Conservation (phyloP, 2,797 vertebrate genomes). For the Alosa sapidissima region DNA sequence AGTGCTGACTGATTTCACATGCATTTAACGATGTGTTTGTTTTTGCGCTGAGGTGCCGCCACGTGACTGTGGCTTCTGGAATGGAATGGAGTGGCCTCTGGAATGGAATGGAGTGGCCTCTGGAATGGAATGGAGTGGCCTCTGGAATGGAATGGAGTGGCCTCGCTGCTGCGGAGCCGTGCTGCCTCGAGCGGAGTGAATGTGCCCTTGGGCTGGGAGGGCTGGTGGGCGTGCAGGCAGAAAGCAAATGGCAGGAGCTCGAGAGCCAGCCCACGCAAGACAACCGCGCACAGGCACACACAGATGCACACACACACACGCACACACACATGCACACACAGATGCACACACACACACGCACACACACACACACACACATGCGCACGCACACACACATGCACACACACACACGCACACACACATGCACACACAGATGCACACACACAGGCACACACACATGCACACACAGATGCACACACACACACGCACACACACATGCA, state of each 20-base stretch:
- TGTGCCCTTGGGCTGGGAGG: slow-evolving; percentile 36
- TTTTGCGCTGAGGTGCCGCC: neutral
- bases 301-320: slow-evolving; percentile 57
- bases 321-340: slow-evolving; percentile 47
- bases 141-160: neutral
- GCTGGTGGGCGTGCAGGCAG: slow-evolving; percentile 54
- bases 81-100: neutral
- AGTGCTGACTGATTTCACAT: neutral
- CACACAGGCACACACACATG: too few species aligned
- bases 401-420: too few species aligned
- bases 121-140: neutral
- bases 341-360: too few species aligned
- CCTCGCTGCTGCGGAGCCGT: neutral
- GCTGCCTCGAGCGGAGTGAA: neutral
- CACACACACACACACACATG: too few species aligned
- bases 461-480: too few species aligned
- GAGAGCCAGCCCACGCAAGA: slow-evolving; percentile 71
- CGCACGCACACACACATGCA: too few species aligned
- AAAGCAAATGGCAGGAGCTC: slow-evolving; percentile 71
- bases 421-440: too few species aligned
- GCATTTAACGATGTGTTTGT: slow-evolving; percentile 13
- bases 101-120: neutral
- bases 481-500: slow-evolving; percentile 56
- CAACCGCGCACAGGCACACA: slow-evolving; percentile 48
- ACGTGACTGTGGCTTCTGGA: neutral